Conservation (phyloP, 2,888 invertebrate genomes). For the Meteorus cinctellus region DNA sequence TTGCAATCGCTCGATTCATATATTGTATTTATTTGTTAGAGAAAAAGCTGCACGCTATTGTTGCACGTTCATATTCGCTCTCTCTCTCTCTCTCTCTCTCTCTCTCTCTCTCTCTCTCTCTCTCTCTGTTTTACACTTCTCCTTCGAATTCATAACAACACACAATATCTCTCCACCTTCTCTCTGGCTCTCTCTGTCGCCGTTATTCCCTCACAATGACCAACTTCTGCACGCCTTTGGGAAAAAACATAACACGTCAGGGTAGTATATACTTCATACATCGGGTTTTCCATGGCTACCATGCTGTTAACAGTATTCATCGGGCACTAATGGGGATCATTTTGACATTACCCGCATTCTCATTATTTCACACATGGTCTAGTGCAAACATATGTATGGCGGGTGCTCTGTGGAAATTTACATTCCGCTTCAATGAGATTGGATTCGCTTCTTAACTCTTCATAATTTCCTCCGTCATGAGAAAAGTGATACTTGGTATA, state of each 20-base stretch:
- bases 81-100: too few relatives aligned
- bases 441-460: too few relatives aligned
- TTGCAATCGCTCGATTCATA: neutral
- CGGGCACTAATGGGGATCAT: constrained; percentile 5
- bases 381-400: neutral
- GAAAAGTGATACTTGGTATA: too few relatives aligned
- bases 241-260: constrained; percentile 8
- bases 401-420: too few relatives aligned
- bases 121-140: neutral
- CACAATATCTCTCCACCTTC: neutral
- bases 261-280: constrained; percentile 18
- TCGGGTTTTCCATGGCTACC: constrained; percentile 36
- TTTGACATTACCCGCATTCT: constrained; percentile 17
- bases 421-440: too few relatives aligned
- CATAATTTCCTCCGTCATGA: too few relatives aligned
- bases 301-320: constrained; percentile 22
- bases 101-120: too few relatives aligned
- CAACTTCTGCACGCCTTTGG: constrained; percentile 40
- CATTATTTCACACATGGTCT: constrained; percentile 16
- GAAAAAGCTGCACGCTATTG: constrained; percentile 2
- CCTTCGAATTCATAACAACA: too few relatives aligned
- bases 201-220: constrained; percentile 25
- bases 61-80: constrained; percentile 14
- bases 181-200: constrained; percentile 2
- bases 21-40: neutral